Base-by-base conservation (phyloP, 1,140 invertebrate species). In the Mizuhopecten yessoensis region DNA sequence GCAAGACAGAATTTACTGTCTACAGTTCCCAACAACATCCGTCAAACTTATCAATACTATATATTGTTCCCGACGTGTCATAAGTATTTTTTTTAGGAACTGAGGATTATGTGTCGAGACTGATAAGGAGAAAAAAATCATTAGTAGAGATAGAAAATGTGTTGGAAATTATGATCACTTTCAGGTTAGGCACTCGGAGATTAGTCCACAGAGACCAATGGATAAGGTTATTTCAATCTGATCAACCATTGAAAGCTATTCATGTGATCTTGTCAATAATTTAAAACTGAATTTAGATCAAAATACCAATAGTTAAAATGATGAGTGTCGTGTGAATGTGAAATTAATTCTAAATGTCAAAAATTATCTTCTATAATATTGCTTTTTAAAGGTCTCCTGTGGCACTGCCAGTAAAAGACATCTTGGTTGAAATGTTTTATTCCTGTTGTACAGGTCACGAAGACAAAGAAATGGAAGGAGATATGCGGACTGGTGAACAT, bases 401-500 rank as follows among this genome's bases (percentile, higher is more conserved):
- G 42, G 17, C 5, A 45, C 17, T 45, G 9, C 9, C 42, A 13
- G 17, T 15, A 13, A 45, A 39, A 5, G 17, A 45, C 42, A 45
- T 1, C 10, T 17, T 13, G 42, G 42, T 45, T 23, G 34, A 39
- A 45, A 11, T n/a, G n/a, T n/a, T 29, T 0, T n/a, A 20, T 34
- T n/a, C 33, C 90, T 15, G 17, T 90, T 89, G 93, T 96, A 45
- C 96, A 99, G 99, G 99, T 99, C 91, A 99, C 98, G 42, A 99
- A 99, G 97, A 98, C 98, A 96, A 99, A 99, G 97, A 98, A 98
- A 91, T 99, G 99, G 99, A 99, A 99, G 96, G 99, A 99, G 97
- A 99, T 99, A 94, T 99, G 99, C 87, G 98, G 98, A 75, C 97
- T 98, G 88, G 97, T 99, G 89, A 99, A 98, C 45, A 99, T 99